A percentile compares a stretch with the other conserved stretches of the same genome.
phyloP scores from a whole-genome alignment of 2,888 invertebrate species.

The Cephus spinipes region DNA sequence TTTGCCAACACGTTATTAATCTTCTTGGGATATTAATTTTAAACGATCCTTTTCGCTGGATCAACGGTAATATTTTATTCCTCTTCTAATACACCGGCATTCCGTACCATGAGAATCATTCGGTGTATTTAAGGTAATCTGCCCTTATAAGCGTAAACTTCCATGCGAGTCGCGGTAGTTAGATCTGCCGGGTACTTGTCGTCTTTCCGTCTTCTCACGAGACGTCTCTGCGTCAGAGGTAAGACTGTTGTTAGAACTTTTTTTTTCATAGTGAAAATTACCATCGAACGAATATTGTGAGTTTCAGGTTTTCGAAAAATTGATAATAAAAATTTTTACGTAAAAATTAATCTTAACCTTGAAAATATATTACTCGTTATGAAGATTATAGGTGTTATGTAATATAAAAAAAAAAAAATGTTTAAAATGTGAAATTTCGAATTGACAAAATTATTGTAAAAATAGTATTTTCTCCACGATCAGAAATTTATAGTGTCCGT shows the following conservation, averaged over 20 bases:
- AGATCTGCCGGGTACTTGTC: slow-evolving; percentile 19
- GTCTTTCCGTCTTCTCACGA: slow-evolving; percentile 18
- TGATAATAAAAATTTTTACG: background rate
- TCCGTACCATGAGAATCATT: slow-evolving; percentile 16
- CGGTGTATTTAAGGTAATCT: slow-evolving; percentile 24
- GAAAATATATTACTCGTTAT: background rate
- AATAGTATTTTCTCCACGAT: background rate
- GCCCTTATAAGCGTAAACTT: slow-evolving; percentile 27
- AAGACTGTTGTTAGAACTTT: slow-evolving; percentile 5
- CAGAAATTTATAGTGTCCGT: background rate
- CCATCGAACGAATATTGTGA: background rate
- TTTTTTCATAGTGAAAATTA: background rate
- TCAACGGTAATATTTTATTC: background rate
- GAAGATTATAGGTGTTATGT: background rate
- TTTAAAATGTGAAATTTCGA: background rate
- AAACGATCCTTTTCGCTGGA: background rate
- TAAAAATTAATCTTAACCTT: background rate
- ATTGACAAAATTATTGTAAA: background rate
- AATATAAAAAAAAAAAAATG: background rate
- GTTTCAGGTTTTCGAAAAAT: background rate
- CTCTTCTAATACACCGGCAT: background rate
- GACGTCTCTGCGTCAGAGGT: slow-evolving; percentile 7
- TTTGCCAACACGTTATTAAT: background rate
- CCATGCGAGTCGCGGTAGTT: slow-evolving; percentile 22
- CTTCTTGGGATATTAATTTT: background rate